Evolutionary conservation across 2,888 invertebrate species (phyloP), one percentile per base, ranked within the genome.

Genomic region (Fragum whitleyi): DNA sequence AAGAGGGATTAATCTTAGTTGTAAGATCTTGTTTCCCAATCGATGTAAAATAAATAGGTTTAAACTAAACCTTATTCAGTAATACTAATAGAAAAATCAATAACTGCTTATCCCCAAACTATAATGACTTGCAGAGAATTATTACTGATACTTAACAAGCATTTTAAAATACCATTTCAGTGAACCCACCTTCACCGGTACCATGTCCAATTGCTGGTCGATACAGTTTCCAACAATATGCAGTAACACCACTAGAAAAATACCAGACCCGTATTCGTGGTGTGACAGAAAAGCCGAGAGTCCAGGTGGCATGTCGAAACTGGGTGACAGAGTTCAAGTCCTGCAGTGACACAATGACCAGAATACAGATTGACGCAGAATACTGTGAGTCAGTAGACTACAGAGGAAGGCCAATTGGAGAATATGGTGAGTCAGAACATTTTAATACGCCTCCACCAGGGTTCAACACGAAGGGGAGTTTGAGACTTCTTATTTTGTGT

Each of bases 351-450:
- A 98, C 99, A 74, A 92, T 93, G 93, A 98, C 98, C 93, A 97
- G 98, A 92, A 96, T 99, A 90, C 96, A 97, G 74, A 96, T 99
- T 70, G 99, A 99, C 94, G 98, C 98, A 91, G 98, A 97, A 88
- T 98, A 98, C 92, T 99, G 99, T 93, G 95, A 98, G 28, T 97
- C 98, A n/a, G 98, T 99, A 5, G 99, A 99, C 94, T 97, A 98
- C 94, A 95, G 97, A 90, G 99, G 98, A 67, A 95, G 97, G 89
- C 99, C 99, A 1, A 97, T 98, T 75, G 93, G 94, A 89, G 94
- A 94, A 86, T 94, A 94, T 83, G 78, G 98, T 99, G 95, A 98
- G 98, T 42, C n/a, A n/a, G n/a, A n/a, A n/a, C n/a, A n/a, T n/a
- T n/a, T n/a, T n/a, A n/a, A n/a, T n/a, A n/a, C n/a, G n/a, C n/a